Base-by-base conservation (phyloP, 1,140 invertebrate species). In the Lanistes nyassanus region DNA sequence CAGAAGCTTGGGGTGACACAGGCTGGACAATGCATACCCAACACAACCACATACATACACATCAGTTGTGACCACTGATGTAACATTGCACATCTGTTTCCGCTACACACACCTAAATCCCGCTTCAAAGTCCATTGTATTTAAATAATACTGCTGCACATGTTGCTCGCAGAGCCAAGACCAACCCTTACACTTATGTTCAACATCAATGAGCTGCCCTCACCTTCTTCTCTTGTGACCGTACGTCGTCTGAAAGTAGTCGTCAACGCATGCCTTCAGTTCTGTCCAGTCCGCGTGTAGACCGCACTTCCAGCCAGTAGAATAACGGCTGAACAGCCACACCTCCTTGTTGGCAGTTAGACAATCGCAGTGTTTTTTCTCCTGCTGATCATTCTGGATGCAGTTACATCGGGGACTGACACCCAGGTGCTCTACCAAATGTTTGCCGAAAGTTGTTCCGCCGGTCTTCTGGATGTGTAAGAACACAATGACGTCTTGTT, bases 251-350 rank as follows among this genome's bases (percentile, higher is more conserved):
- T 86, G 85, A 78, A 91, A 82, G 31, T 81, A 86, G n/a, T 84
- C 75, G 51, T 89, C 85, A 6, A 91, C 90, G 85, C 90, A 91
- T 23, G 90, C 96, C 95, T 84, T 96, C 72, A 99, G 88, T 90
- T 99, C 97, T 21, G 98, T 99, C 94, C 97, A 99, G 90, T 99
- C 91, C n/a, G 98, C 97, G 90, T 99, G 98, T 26, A 99, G 90
- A 68, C 98, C 98, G 91, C 98, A 99, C 84, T 96, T 96, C 98
- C 98, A 99, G 66, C 98, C 98, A 26, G 97, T 98, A 11, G 97
- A 98, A 90, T 98, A 99, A 83, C 98, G 92, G 86, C 97, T 98
- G 90, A 99, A 99, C 65, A 99, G 91, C 98, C 98, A 99, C 13
- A 84, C 79, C 5, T 82, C 84, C 31, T 83, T 81, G 56, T 85